Conservation (phyloP, 2,888 invertebrate genomes). For the Lobophora halterata region DNA sequence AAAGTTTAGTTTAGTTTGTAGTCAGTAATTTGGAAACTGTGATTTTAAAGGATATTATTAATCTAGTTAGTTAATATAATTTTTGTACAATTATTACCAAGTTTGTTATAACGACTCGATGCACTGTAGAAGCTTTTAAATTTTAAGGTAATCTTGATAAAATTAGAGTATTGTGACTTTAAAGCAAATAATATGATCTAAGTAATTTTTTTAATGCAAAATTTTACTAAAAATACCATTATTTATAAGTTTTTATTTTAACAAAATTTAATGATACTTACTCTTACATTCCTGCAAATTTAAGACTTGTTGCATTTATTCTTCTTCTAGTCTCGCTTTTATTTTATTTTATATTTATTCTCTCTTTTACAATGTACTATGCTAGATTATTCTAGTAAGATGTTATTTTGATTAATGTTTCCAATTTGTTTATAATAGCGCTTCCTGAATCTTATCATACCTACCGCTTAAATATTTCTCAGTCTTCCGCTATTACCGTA, state of each 20-base stretch:
- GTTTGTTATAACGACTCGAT: constrained; percentile 2
- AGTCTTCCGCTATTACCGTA: too few relatives aligned
- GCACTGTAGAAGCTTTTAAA: constrained; percentile 1
- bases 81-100: constrained; percentile 27
- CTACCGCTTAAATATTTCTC: too few relatives aligned
- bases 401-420: too few relatives aligned
- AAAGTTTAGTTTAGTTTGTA: constrained; percentile 19
- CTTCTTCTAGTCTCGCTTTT: constrained; percentile 21
- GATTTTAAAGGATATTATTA: constrained; percentile 38
- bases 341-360: not conserved
- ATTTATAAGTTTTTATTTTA: constrained; percentile 1
- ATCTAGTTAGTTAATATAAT: constrained; percentile 27
- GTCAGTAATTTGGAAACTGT: constrained; percentile 38
- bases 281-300: constrained; percentile 23
- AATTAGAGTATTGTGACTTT: too few relatives aligned
- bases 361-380: constrained; percentile 1
- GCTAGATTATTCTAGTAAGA: too few relatives aligned
- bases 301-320: constrained; percentile 26
- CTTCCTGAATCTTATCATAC: too few relatives aligned
- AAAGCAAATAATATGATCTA: too few relatives aligned
- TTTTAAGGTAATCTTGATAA: too few relatives aligned
- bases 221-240: constrained; percentile 4
- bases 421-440: too few relatives aligned
- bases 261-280: constrained; percentile 9
- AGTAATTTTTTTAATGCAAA: not conserved